Base-by-base conservation (phyloP, 2,888 invertebrate species). In the Imbricaverruca yamaguchii region DNA sequence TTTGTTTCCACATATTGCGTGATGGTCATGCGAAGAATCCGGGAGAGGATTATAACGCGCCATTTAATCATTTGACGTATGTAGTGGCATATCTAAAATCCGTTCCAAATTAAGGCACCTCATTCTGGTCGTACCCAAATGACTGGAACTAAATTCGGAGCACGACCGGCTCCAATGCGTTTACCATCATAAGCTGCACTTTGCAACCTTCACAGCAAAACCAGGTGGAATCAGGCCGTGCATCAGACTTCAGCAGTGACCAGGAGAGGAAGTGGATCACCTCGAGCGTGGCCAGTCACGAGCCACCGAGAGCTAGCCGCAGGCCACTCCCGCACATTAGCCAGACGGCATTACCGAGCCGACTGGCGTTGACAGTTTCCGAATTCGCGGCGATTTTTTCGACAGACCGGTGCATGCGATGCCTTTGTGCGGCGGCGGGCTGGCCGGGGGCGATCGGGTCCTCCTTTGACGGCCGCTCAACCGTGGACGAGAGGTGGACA, bases 1-100 rank as follows among this genome's bases (percentile, higher is more conserved):
- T 74, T 74, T 74, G 74, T 74, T 74, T 74, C 55, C 55, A 74
- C 74, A 74, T 74, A 74, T 74, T 74, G 74, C 55, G 53, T 74
- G 53, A 55, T 21, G 53, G 53, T 55, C 55, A 53, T 39, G 21
- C 21, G 55, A 55, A 18, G 21, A 21, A 55, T 53, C 8, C 74
- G 10, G 18, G 3, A 13, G 69, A 9, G 21, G 74, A 74, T 74
- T 74, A 74, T 7, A 11, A 11, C 74, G 55, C 55, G 39, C 74
- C 74, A 74, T 74, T 74, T 74, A 21, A 53, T 74, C 18, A 74
- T 53, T 18, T 74, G 74, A 74, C 55, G 18, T 74, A 74, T 74
- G 74, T 55, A 55, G 55, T 21, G 74, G 74, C 74, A 53, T 55
- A 53, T 53, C 53, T 53, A 15, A 18, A 21, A 21, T 21, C 74